phyloP scores from a whole-genome alignment of 2,888 invertebrate species.

The Oscheius sp. region DNA sequence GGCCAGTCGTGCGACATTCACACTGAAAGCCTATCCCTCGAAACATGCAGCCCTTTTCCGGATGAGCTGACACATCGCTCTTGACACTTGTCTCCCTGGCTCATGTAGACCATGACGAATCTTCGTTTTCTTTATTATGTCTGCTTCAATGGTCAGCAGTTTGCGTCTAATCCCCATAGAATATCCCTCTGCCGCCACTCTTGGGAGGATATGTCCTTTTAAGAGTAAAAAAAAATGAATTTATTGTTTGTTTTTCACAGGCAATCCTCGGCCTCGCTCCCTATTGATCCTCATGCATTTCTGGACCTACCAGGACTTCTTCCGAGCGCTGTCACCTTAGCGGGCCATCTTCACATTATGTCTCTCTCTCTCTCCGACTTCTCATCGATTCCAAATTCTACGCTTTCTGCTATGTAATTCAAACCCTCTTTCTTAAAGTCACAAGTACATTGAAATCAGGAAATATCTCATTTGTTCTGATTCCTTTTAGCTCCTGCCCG shows the following conservation, averaged over 20 bases:
- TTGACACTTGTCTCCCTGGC: too few species aligned
- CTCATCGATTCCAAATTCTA: conserved; percentile 26
- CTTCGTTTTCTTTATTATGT: conserved; percentile 18
- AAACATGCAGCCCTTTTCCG: too few species aligned
- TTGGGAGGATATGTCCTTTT: too few species aligned
- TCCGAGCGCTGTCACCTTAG: conserved; percentile 11
- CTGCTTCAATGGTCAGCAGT: conserved; percentile 5
- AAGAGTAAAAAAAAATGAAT: too few species aligned
- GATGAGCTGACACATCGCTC: too few species aligned
- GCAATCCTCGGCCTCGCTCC: background rate
- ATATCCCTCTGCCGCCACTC: too few species aligned
- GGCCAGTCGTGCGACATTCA: too few species aligned
- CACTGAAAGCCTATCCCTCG: too few species aligned
- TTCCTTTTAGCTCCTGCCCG: background rate
- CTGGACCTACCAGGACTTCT: conserved; percentile 4
- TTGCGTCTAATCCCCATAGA: background rate
- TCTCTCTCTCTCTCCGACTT: conserved; percentile 27
- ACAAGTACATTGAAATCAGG: background rate
- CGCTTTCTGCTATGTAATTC: conserved; percentile 4
- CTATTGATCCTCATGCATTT: background rate
- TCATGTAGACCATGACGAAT: conserved; percentile 13
- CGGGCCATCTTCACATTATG: conserved; percentile 29
- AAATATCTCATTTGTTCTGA: background rate
- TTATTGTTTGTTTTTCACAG: too few species aligned
- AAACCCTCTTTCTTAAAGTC: background rate